Percentiles rank a stretch among this genome's conserved stretches.
phyloP scores from a whole-genome alignment of 2,888 invertebrate genomes.

The Euproctis similis region DNA sequence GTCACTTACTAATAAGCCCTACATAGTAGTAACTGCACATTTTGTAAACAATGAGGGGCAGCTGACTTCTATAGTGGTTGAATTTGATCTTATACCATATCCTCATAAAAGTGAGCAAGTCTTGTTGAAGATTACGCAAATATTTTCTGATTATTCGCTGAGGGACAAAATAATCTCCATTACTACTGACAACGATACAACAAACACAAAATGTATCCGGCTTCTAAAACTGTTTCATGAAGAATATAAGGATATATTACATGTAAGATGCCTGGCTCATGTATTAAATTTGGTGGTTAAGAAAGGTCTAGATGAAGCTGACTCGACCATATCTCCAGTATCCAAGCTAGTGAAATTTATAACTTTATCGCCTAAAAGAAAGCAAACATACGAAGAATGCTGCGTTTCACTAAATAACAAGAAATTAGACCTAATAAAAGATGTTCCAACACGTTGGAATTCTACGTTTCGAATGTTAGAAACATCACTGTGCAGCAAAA shows the following conservation, averaged over 20 bases:
- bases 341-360: conserved; percentile 1
- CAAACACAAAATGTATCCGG: neutral
- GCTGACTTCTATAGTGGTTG: too few species aligned
- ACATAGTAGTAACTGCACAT: too few species aligned
- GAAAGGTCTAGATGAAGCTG: conserved; percentile 5
- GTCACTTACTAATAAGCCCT: too few species aligned
- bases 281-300: conserved; percentile 7
- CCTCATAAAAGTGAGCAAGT: too few species aligned
- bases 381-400: conserved; percentile 3
- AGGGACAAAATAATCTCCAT: neutral
- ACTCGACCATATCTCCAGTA: neutral
- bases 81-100: too few species aligned
- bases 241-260: conserved; percentile 5
- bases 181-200: neutral
- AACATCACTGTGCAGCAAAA: too few species aligned
- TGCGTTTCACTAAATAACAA: too few species aligned
- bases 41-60: too few species aligned
- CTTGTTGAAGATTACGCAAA: too few species aligned
- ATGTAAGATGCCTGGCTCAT: conserved; percentile 8
- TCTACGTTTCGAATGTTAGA: too few species aligned
- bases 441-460: too few species aligned
- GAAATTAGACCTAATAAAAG: too few species aligned
- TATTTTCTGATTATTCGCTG: neutral
- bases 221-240: conserved; percentile 3
- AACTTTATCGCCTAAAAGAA: conserved; percentile 2